Conservation (phyloP, 2,113 vertebrate genomes). For the Myxocyprinus asiaticus region DNA sequence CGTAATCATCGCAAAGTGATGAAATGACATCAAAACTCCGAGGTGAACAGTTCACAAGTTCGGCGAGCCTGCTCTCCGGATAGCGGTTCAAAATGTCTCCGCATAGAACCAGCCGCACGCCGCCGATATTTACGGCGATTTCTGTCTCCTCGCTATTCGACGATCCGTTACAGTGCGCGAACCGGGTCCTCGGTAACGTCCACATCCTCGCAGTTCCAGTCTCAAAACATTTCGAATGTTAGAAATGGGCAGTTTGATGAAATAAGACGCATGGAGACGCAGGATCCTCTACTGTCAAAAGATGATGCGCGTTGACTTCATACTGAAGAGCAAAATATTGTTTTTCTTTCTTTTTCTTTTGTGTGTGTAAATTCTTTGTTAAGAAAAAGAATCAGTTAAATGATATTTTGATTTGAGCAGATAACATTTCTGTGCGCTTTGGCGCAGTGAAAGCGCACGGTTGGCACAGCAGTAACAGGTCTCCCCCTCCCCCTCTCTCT, state of each 20-base stretch:
- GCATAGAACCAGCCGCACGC: constrained; percentile 85
- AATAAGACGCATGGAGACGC: constrained; percentile 19
- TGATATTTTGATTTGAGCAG: background rate
- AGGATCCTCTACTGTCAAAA: background rate
- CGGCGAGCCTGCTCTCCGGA: constrained; percentile 90
- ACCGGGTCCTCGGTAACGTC: constrained; percentile 46
- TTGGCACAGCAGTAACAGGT: constrained; percentile 19
- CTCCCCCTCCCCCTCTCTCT: constrained; percentile 14
- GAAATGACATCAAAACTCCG: constrained; percentile 84
- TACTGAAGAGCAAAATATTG: background rate
- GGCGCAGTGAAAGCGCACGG: constrained; percentile 20
- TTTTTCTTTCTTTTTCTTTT: background rate
- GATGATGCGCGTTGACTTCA: background rate
- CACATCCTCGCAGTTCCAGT: constrained; percentile 23
- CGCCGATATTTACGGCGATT: constrained; percentile 93
- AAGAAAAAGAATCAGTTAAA: background rate
- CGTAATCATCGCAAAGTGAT: constrained; percentile 95
- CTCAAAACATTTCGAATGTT: constrained; percentile 8
- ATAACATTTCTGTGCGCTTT: constrained; percentile 4
- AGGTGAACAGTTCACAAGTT: constrained; percentile 82
- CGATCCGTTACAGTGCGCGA: constrained; percentile 24
- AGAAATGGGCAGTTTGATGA: background rate
- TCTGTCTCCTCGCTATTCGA: constrained; percentile 76
- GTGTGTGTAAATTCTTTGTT: background rate
- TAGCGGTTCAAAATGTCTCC: constrained; percentile 86